Evolutionary conservation across 2,113 vertebrate genomes (phyloP).

Genomic region (Malurus cyaneus): DNA sequence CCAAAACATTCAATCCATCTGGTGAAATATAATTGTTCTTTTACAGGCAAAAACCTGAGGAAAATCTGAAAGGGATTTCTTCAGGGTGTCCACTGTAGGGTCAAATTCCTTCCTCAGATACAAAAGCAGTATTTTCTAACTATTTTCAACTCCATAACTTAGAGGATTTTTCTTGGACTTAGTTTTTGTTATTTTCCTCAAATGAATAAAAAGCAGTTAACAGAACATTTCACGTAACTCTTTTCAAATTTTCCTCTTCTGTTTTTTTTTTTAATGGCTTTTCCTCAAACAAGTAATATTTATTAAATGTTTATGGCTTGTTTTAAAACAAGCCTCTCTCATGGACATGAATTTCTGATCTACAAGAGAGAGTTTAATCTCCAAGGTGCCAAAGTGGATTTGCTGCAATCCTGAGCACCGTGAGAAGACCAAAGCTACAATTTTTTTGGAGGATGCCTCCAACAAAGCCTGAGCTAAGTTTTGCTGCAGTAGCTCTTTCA

Average conservation of each 20-base stretch:
- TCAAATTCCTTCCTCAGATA: neutral
- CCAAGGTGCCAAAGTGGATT: neutral
- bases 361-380: neutral
- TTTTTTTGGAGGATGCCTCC: neutral
- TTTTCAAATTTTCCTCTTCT: neutral
- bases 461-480: neutral
- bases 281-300: neutral
- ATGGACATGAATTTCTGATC: neutral
- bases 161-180: neutral
- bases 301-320: neutral
- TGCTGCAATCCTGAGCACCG: neutral
- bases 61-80: neutral
- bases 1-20: neutral
- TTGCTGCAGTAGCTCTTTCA: neutral
- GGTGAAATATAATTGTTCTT: neutral
- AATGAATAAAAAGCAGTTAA: neutral
- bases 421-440: neutral
- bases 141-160: neutral
- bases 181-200: neutral
- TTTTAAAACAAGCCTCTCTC: neutral
- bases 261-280: neutral
- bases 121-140: neutral
- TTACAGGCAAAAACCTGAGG: neutral
- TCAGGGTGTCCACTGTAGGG: neutral
- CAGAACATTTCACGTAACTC: neutral